phyloP scores from a whole-genome alignment of 2,113 vertebrate species.

The Pithys albifrons region DNA sequence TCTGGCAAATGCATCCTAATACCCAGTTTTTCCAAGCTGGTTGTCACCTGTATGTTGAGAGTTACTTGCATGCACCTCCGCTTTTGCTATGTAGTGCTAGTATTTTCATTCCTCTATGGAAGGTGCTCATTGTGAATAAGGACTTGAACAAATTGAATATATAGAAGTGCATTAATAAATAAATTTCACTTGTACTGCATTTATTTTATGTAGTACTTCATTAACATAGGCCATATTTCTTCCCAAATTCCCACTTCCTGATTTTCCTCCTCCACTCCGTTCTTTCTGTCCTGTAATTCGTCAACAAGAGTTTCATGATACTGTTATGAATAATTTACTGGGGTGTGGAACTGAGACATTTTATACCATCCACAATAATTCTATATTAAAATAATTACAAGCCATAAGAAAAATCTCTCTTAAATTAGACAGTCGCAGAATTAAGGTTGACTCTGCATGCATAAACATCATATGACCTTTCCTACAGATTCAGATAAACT shows the following conservation, averaged over 20 bases:
- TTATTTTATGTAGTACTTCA: constrained; percentile 15
- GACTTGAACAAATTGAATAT: neutral
- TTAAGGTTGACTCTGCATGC: neutral
- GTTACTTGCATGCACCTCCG: neutral
- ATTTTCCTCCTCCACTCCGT: neutral
- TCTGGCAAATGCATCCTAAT: neutral
- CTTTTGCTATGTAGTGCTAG: neutral
- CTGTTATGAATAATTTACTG: constrained; percentile 15
- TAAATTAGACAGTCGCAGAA: neutral
- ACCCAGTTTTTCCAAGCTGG: neutral
- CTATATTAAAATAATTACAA: neutral
- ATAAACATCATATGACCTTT: neutral
- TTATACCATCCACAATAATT: neutral
- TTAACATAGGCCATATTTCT: neutral
- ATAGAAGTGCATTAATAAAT: constrained; percentile 22
- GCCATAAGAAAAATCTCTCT: neutral
- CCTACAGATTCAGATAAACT: neutral
- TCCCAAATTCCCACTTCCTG: neutral
- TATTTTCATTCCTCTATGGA: neutral
- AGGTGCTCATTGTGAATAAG: neutral
- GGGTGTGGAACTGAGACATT: neutral
- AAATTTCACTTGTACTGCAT: neutral
- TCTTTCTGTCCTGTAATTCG: neutral
- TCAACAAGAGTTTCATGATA: neutral
- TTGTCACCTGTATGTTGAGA: neutral